phyloP scores from a whole-genome alignment of 1,140 invertebrate species.

The Eriocheir sinensis region DNA sequence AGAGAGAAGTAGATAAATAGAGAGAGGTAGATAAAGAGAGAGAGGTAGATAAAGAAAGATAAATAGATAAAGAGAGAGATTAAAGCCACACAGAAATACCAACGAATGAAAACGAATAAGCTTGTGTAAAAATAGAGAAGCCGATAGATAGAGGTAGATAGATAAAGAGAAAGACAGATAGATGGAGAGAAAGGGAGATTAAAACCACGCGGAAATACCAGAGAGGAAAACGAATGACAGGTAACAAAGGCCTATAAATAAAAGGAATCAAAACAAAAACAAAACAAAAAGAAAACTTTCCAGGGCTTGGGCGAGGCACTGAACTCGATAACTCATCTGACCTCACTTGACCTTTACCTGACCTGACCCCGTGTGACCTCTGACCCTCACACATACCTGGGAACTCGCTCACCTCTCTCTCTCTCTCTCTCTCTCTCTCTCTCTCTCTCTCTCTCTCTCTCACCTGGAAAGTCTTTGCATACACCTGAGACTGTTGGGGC shows the following conservation, averaged over 20 bases:
- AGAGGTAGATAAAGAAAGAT: not conserved
- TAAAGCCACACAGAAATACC: not conserved
- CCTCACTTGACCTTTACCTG: not conserved
- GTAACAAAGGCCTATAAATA: no score
- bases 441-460: not conserved
- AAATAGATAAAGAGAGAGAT: not conserved
- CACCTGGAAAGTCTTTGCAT: not conserved
- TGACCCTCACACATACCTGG: no score
- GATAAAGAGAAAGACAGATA: constrained; percentile 11
- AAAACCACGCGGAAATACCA: no score
- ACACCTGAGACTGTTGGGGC: not conserved
- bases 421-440: no score
- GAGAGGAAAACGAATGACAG: no score
- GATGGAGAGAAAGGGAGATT: not conserved
- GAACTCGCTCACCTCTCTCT: no score
- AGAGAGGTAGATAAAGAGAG: not conserved
- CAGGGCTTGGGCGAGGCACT: no score
- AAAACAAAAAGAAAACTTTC: not conserved
- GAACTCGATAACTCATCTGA: not conserved
- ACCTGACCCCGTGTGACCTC: not conserved
- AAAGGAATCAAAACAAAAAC: no score
- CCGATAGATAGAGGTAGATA: constrained; percentile 3
- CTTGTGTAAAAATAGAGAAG: not conserved
- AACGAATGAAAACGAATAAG: not conserved
- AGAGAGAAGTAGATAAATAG: not conserved